phyloP scores from a whole-genome alignment of 2,797 vertebrate species.

The Alosa sapidissima region DNA sequence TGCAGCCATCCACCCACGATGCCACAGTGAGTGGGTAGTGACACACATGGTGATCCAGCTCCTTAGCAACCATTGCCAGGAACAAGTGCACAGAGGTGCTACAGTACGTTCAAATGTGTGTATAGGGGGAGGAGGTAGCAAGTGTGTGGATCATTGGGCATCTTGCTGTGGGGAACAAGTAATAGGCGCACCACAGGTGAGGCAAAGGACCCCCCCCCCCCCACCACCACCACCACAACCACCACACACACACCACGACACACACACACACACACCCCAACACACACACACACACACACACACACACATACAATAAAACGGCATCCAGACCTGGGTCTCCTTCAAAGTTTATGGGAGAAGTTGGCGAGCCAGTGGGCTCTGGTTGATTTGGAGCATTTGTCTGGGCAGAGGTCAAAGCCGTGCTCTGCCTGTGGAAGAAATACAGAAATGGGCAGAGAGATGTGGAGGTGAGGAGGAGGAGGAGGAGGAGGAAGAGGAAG shows the following conservation, averaged over 20 bases:
- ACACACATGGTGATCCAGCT: slow-evolving; percentile 21
- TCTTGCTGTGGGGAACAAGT: background rate
- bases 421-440: background rate
- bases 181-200: background rate
- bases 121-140: background rate
- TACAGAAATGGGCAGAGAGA: background rate
- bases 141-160: background rate
- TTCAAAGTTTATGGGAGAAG: background rate
- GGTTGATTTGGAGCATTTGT: background rate
- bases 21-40: background rate
- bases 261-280: background rate
- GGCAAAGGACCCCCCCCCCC: background rate
- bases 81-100: background rate
- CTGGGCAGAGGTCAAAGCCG: background rate
- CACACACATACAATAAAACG: background rate
- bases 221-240: background rate
- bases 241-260: background rate
- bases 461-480: background rate
- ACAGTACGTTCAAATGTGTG: too few species aligned
- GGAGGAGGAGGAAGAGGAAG: background rate
- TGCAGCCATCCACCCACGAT: background rate
- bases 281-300: background rate
- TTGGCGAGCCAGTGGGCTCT: background rate
- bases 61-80: slow-evolving; percentile 22
- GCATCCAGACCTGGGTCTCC: background rate